phyloP scores from a whole-genome alignment of 2,113 vertebrate species.

The Xiphorhynchus elegans region DNA sequence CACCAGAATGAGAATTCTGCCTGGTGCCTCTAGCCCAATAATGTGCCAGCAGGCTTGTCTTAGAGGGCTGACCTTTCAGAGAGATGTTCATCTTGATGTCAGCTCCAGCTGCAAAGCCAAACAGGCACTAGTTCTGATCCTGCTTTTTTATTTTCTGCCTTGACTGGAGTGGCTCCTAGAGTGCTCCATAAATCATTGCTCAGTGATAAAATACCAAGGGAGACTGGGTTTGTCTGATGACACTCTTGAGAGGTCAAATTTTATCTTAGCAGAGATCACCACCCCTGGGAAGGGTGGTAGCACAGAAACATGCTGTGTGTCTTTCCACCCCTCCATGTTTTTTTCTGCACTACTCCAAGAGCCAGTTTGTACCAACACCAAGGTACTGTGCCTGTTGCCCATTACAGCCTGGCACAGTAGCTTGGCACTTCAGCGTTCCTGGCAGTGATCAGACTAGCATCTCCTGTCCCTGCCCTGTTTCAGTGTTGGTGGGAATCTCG shows the following conservation, averaged over 20 bases:
- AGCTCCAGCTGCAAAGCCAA: not conserved
- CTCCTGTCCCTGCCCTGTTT: not conserved
- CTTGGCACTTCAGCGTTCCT: not conserved
- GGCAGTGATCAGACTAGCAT: not conserved
- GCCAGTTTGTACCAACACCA: not conserved
- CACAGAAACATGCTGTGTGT: not conserved
- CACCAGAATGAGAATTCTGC: not conserved
- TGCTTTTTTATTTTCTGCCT: not conserved
- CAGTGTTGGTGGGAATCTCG: not conserved
- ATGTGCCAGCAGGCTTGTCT: not conserved
- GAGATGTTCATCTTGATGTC: not conserved
- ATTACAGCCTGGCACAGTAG: not conserved
- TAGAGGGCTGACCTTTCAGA: not conserved
- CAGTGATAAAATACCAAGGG: not conserved
- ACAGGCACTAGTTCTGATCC: not conserved
- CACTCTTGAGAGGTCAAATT: not conserved
- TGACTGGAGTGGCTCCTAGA: not conserved
- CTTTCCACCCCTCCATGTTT: not conserved
- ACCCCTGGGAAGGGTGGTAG: not conserved
- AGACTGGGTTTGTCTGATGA: not conserved
- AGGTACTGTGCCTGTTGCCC: not conserved
- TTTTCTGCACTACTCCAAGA: not conserved
- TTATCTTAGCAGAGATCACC: not conserved
- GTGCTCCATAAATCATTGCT: conserved; percentile 6
- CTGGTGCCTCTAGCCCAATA: not conserved